Conservation (phyloP, 2,113 vertebrate species). For the Boulengeromyrus knoepffleri region DNA sequence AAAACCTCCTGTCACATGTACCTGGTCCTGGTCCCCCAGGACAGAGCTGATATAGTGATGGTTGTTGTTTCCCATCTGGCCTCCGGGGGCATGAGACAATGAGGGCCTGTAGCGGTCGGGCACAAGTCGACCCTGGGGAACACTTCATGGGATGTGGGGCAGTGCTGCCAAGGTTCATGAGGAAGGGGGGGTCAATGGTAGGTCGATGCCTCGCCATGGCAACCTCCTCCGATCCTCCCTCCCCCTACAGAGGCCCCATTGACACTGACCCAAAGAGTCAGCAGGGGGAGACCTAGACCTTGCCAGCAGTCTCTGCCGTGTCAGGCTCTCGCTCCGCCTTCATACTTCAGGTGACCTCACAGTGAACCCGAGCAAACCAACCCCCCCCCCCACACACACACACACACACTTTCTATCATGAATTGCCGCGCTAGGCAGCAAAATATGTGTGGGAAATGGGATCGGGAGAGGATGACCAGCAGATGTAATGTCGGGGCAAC, state of each 20-base stretch:
- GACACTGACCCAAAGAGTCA: constrained; percentile 6
- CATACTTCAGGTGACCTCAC: neutral
- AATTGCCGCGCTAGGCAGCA: neutral
- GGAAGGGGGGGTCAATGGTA: constrained; percentile 36
- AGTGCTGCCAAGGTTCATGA: constrained; percentile 27
- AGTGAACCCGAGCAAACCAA: neutral
- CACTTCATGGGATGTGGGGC: constrained; percentile 36
- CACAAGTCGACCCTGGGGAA: constrained; percentile 30
- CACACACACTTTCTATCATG: neutral
- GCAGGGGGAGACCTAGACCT: neutral
- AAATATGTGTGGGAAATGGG: neutral
- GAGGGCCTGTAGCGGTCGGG: constrained; percentile 16
- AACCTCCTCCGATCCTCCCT: neutral
- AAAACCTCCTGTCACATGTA: neutral
- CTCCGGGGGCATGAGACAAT: constrained; percentile 31
- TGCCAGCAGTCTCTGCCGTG: neutral
- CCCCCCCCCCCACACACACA: neutral
- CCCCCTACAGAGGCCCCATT: neutral
- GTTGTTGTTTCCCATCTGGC: constrained; percentile 25
- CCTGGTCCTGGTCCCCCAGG: neutral
- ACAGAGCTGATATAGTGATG: neutral
- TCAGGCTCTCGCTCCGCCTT: neutral
- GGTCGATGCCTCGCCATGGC: constrained; percentile 36
- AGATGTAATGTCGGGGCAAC: constrained; percentile 12
- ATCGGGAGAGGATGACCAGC: neutral